These are phyloP conservation scores for human (Homo sapiens) DNA, from an alignment of 2,113 vertebrate genomes.

Conservation along the genomic window DNA sequence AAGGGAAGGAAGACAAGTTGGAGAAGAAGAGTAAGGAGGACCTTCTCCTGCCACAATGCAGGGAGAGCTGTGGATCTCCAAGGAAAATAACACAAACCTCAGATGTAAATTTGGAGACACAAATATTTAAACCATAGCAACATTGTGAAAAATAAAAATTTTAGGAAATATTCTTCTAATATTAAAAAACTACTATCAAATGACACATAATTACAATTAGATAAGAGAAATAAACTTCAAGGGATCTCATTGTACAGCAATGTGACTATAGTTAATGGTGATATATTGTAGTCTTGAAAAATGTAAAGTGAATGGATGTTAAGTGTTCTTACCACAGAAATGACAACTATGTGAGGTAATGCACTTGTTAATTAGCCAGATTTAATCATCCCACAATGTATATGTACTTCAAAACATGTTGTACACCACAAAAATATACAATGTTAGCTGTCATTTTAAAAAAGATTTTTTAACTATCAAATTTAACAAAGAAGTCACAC, in stretches of 20 bases:
- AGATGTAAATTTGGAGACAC: not conserved
- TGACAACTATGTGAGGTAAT: not conserved
- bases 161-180: not conserved
- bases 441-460: not conserved
- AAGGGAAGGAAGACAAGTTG: not conserved
- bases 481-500: not conserved
- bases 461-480: not conserved
- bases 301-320: not conserved
- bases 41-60: not conserved
- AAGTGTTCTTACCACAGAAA: not conserved
- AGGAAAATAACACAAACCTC: not conserved
- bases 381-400: not conserved
- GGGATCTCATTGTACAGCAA: not conserved
- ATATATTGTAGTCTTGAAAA: not conserved
- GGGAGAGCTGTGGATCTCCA: not conserved
- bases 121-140: not conserved
- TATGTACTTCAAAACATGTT: not conserved
- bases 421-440: not conserved
- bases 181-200: not conserved
- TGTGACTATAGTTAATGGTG: not conserved
- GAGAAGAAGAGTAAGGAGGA: not conserved
- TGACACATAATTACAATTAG: not conserved
- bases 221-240: not conserved
- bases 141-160: not conserved
- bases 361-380: not conserved